phyloP scores from a whole-genome alignment of 2,113 vertebrate genomes.

The Brachypodius melanocephalos region DNA sequence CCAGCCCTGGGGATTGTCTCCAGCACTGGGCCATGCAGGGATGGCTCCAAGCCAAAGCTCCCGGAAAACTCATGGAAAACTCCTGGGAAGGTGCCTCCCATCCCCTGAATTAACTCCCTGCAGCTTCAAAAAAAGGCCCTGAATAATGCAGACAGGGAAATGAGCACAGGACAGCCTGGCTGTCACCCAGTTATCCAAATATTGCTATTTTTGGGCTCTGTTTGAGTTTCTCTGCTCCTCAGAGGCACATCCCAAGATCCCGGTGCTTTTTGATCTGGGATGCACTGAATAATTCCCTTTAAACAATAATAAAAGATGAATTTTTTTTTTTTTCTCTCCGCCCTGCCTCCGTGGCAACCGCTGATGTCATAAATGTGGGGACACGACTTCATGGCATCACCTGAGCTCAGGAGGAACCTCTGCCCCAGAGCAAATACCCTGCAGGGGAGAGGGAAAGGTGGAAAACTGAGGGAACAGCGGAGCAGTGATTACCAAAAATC shows the following conservation, averaged over 20 bases:
- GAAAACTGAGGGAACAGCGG: not conserved
- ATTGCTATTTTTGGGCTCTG: conserved; percentile 60
- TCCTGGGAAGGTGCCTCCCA: not conserved
- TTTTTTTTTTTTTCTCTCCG: not conserved
- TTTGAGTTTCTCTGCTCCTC: conserved; percentile 17
- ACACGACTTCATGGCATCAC: not conserved
- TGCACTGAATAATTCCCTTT: conserved; percentile 48
- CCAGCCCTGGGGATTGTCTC: not conserved
- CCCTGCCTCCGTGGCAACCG: fast-evolving
- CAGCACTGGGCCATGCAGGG: not conserved
- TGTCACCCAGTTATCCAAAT: conserved; percentile 57
- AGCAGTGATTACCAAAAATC: not conserved
- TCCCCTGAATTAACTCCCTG: not conserved
- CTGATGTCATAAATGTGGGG: not conserved
- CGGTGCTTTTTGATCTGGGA: conserved; percentile 36
- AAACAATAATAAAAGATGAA: not conserved
- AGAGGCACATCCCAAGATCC: conserved; percentile 9
- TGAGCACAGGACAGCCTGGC: conserved; percentile 17
- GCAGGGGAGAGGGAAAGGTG: not conserved
- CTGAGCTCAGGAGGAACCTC: not conserved
- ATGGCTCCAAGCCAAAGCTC: not conserved
- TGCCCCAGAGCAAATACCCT: not conserved
- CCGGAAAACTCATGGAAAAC: not conserved
- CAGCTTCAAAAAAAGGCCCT: conserved; percentile 3
- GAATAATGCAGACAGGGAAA: conserved; percentile 2